phyloP scores from a whole-genome alignment of 2,113 vertebrate species.

The Turdus rufiventris region DNA sequence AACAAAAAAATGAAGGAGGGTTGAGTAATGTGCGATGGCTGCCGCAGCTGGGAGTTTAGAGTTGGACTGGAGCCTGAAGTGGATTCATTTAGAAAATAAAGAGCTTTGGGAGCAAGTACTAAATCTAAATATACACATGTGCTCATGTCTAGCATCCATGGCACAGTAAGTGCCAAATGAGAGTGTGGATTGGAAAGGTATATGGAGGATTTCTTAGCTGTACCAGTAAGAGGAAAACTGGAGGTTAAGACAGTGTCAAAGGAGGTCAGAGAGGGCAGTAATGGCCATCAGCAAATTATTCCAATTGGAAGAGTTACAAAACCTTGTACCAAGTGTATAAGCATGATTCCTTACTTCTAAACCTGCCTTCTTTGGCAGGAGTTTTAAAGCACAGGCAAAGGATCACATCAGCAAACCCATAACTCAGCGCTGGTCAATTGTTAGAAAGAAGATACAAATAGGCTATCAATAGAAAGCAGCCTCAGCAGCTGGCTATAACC shows the following conservation, averaged over 20 bases:
- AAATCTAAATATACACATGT: not conserved
- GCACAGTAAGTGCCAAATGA: not conserved
- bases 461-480: not conserved
- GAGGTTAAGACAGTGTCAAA: not conserved
- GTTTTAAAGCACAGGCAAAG: not conserved
- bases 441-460: not conserved
- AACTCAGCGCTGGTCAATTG: not conserved
- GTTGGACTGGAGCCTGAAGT: constrained; percentile 6
- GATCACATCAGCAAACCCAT: accelerated
- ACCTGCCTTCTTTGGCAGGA: not conserved
- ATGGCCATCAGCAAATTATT: not conserved
- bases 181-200: not conserved
- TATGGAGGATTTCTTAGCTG: not conserved
- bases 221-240: not conserved
- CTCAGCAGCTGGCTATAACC: not conserved
- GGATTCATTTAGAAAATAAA: constrained; percentile 25
- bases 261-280: not conserved
- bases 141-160: not conserved
- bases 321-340: not conserved
- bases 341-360: not conserved
- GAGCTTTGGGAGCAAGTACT: not conserved
- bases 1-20: not conserved
- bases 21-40: not conserved
- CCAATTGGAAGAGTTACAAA: not conserved
- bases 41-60: constrained; percentile 5